Percentiles rank a stretch among this genome's conserved stretches.
phyloP scores from a whole-genome alignment of 2,113 vertebrate genomes.

The Eidolon helvum region DNA sequence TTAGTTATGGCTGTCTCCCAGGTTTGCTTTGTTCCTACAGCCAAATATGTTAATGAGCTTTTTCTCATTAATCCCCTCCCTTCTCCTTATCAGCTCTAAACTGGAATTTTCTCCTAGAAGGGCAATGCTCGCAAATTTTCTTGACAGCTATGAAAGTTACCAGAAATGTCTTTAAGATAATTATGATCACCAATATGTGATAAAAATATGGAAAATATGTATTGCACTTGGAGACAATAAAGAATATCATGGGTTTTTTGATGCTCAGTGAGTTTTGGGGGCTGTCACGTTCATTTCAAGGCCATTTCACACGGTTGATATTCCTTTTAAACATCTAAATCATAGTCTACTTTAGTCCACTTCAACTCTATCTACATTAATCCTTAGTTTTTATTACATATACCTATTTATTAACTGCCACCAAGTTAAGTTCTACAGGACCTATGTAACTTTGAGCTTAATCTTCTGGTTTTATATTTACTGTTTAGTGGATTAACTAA shows the following conservation, averaged over 20 bases:
- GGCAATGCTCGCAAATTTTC: conserved; percentile 61
- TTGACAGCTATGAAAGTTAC: conserved; percentile 60
- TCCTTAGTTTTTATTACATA: background rate
- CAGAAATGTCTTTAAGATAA: background rate
- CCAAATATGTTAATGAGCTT: conserved; percentile 45
- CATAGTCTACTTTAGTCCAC: background rate
- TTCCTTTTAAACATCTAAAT: conserved; percentile 28
- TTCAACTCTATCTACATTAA: background rate
- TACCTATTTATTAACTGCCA: conserved; percentile 4
- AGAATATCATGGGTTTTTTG: background rate
- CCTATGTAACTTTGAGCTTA: conserved; percentile 15
- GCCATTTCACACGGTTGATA: background rate
- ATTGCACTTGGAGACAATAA: background rate
- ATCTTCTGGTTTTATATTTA: background rate
- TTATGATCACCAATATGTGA: background rate
- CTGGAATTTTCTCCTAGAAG: conserved; percentile 54
- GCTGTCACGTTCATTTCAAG: conserved; percentile 46
- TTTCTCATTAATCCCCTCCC: conserved; percentile 54
- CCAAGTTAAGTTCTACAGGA: conserved; percentile 12
- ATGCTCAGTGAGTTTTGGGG: background rate
- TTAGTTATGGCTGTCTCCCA: conserved; percentile 39
- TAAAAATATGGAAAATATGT: background rate
- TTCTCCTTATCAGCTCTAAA: conserved; percentile 42
- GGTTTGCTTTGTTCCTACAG: conserved; percentile 24
- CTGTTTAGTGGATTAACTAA: background rate